Evolutionary conservation across 2,888 invertebrate genomes (phyloP).

Genomic region (Chrysolina oricalcia): DNA sequence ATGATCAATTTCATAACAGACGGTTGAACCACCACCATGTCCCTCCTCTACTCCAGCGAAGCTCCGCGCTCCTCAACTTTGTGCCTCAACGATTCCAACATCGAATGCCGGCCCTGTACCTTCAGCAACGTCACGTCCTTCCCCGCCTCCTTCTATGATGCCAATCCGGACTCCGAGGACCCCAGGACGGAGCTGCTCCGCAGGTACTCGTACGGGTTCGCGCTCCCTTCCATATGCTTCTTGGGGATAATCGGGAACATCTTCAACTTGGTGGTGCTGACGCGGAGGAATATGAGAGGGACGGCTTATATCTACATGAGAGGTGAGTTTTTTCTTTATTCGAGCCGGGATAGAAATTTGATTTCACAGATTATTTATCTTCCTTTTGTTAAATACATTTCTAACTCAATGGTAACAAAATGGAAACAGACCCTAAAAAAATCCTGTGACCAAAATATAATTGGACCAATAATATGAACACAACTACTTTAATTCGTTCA

Average conservation of each 20-base stretch:
- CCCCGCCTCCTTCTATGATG: slow-evolving; percentile 62
- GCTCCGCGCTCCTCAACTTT: slow-evolving; percentile 63
- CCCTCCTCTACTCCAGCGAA: slow-evolving; percentile 69
- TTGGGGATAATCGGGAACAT: slow-evolving; percentile 86
- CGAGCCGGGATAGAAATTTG: neutral
- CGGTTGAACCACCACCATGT: slow-evolving; percentile 60
- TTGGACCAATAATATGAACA: too few species aligned
- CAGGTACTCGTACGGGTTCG: slow-evolving; percentile 79
- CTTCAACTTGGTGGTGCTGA: slow-evolving; percentile 85
- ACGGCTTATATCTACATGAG: slow-evolving; percentile 87
- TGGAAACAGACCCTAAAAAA: too few species aligned
- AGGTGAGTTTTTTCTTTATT: slow-evolving; percentile 73
- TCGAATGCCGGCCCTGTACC: slow-evolving; percentile 66
- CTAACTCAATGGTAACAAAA: too few species aligned
- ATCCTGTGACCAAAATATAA: too few species aligned
- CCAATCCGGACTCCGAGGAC: slow-evolving; percentile 72
- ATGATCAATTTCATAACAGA: slow-evolving; percentile 36
- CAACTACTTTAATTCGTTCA: too few species aligned
- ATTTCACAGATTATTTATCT: too few species aligned
- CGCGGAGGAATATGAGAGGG: slow-evolving; percentile 84
- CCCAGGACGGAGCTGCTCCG: slow-evolving; percentile 76
- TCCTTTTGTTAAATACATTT: too few species aligned
- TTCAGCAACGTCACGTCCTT: slow-evolving; percentile 64
- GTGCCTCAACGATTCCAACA: slow-evolving; percentile 65
- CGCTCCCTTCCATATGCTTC: slow-evolving; percentile 81